Base-by-base conservation (phyloP, 1,140 invertebrate species). In the Drosophila ercepeae region DNA sequence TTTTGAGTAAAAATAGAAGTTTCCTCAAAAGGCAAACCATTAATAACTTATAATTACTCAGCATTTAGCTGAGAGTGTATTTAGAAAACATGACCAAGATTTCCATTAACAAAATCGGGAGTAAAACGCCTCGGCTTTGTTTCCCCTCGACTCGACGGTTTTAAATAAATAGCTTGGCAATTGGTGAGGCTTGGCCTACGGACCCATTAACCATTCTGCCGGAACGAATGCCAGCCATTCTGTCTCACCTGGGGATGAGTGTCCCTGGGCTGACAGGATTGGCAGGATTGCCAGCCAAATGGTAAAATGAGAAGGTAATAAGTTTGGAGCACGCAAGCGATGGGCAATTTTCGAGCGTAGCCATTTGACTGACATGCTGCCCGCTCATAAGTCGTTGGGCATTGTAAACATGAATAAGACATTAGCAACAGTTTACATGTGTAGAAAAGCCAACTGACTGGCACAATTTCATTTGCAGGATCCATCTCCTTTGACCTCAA, bases 351-450 rank as follows among this genome's bases (percentile, higher is more conserved):
- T 55, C 51, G 49, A 60, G 46, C 39, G 7, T 16, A 42, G 39
- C 64, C 6, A 34, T 21, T 60, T 53, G 50, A 48, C 54, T 46
- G 55, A 44, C 61, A 58, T 55, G 57, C 54, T 73, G 69, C 44
- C 51, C 36, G 53, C 29, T 67, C 54, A 55, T 58, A 68, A 60
- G 63, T 58, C 48, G 78, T 69, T 58, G 72, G 68, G 42, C 72
- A 59, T 52, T 77, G 81, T 81, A 77, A 88, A 88, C 82, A 88
- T 88, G 82, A 88, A 88, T 88, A 88, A 88, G 82, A 88, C 82
- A 88, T 88, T 88, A 88, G 63, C 70, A 71, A 49, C 77, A 73
- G 67, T 84, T 86, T 65, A 86, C 82, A 84, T 84, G 63, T 84
- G 76, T 79, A 58, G 70, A 59, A 49, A 45, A 75, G 52, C 65